These are phyloP conservation scores for Drosophila trapezifrons DNA, from an alignment of 1,140 invertebrate species.

Conservation along the genomic window DNA sequence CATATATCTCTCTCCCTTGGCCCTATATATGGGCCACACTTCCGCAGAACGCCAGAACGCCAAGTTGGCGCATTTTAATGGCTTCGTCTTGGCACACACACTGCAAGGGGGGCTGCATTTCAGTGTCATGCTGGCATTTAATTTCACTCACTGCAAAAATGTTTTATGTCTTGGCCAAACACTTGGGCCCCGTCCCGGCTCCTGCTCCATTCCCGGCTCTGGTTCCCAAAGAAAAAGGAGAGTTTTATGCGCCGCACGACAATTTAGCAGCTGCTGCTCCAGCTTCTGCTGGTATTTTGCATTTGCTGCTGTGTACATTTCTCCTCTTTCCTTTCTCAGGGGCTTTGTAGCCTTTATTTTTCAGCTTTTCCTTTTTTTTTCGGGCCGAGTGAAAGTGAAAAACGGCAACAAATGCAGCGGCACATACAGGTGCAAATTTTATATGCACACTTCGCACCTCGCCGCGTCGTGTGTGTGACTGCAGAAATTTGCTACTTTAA, in stretches of 20 bases:
- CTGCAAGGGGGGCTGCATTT: conserved; percentile 58
- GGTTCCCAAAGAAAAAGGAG: conserved; percentile 40
- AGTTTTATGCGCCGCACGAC: conserved; percentile 71
- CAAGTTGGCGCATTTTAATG: conserved; percentile 78
- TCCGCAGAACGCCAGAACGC: conserved; percentile 57
- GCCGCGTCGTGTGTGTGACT: conserved; percentile 45
- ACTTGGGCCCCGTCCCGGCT: conserved; percentile 54
- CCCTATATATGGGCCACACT: conserved; percentile 60
- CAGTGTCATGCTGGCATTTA: conserved; percentile 81
- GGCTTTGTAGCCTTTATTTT: conserved; percentile 6
- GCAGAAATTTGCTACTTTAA: conserved; percentile 78
- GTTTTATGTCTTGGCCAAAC: conserved; percentile 81
- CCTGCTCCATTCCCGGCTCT: too few species aligned
- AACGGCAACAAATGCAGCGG: conserved; percentile 45
- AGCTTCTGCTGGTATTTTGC: conserved; percentile 55
- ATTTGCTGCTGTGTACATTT: conserved; percentile 53
- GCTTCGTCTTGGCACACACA: conserved; percentile 64
- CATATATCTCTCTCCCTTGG: conserved; percentile 22
- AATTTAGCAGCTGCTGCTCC: conserved; percentile 71
- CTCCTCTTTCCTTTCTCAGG: not conserved
- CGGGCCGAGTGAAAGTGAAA: conserved; percentile 64
- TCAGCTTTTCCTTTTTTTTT: conserved; percentile 19
- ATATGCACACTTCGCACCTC: conserved; percentile 76
- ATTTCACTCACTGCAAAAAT: conserved; percentile 81
- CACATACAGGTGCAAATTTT: conserved; percentile 74